These are phyloP conservation scores for Cercopithecus petaurista DNA, from an alignment of 2,797 vertebrate genomes.

Conservation along the genomic window DNA sequence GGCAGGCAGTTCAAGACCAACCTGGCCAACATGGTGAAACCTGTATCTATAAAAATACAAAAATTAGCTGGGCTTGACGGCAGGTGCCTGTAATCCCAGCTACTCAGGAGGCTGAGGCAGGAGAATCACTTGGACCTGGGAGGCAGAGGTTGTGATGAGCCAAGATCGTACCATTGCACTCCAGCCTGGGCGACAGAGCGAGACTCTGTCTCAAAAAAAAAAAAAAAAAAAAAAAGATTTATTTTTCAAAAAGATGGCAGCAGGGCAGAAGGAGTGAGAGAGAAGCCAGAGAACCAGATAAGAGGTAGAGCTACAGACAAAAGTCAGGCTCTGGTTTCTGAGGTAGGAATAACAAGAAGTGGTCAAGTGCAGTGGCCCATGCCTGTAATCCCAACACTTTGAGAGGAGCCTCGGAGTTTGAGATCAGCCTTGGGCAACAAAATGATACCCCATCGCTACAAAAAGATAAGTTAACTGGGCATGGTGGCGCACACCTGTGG, in stretches of 20 bases:
- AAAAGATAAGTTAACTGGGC: background rate
- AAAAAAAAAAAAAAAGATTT: no score
- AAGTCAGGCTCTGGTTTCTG: background rate
- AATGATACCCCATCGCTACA: background rate
- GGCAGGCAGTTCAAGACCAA: background rate
- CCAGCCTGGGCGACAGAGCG: background rate
- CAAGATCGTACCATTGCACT: background rate
- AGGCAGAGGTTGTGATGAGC: background rate
- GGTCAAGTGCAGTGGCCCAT: background rate
- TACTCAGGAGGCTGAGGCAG: background rate
- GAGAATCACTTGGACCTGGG: background rate
- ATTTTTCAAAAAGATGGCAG: background rate
- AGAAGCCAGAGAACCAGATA: background rate
- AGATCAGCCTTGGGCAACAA: background rate
- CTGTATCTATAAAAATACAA: no score
- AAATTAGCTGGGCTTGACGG: no score
- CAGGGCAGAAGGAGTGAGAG: background rate
- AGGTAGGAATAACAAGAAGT: background rate
- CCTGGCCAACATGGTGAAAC: background rate
- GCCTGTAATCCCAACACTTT: no score
- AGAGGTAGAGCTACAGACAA: background rate
- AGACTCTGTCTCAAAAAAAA: background rate
- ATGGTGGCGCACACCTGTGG: background rate
- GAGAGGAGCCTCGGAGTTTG: background rate
- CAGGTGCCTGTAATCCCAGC: background rate